Base-by-base conservation (phyloP, 2,888 invertebrate species). In the Minunthozetes semirufus region DNA sequence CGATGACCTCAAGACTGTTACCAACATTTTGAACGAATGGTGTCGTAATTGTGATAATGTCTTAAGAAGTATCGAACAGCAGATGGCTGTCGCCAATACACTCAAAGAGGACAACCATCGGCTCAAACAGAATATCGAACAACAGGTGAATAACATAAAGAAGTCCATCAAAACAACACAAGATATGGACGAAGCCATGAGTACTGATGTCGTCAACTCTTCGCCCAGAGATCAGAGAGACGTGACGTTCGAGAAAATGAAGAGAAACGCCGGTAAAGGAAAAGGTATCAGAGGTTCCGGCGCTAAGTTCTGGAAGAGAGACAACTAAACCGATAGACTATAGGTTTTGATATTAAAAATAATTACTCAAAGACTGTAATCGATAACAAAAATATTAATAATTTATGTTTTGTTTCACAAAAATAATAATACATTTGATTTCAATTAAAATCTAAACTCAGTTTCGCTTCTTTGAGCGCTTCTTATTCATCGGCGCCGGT, bases 41-140 rank as follows among this genome's bases (percentile, higher is more conserved):
- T 94, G 94, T 81, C 88, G 90, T 78, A 88, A 91, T 1, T 97
- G 95, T 81, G 94, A 95, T 81, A 88, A 89, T 3, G 92, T 96
- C 29, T 87, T 96, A 75, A 88, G 87, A 77, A 93, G 93, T 79
- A 93, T 97, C 11, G 94, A 95, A 81, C 87, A 89, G 73, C 95
- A 96, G 84, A 93, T 96, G 78, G 87, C 88, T 77, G 86, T 90
- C 73, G 96, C 96, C 0, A 96, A 96, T 83, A 83, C 86, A 11
- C 90, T 92, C 80, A 95, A 95, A 82, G 90, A 91, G 76, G 87
- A 87, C 78, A 88, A 91, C 72, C 87, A 90, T 42, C 88, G 89
- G 80, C 90, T 93, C 79, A 91, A 91, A 80, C 89, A 90, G 76
- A 87, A 88, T 77, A 89, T 94, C 80, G 94, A 96, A 78, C 88